phyloP scores from a whole-genome alignment of 2,797 vertebrate genomes.

The Myotis myotis region DNA sequence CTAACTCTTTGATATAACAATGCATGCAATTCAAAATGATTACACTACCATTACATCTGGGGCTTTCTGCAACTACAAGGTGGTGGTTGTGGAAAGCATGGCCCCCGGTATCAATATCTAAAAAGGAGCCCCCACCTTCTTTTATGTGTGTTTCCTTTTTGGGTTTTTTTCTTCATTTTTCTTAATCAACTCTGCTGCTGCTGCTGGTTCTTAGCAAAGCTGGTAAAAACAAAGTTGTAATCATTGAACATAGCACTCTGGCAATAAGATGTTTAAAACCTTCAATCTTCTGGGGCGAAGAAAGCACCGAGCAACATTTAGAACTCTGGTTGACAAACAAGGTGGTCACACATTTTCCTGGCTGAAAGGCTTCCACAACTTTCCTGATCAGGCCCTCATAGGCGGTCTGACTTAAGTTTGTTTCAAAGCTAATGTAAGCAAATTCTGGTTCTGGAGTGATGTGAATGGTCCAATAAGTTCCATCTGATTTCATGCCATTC shows the following conservation, averaged over 20 bases:
- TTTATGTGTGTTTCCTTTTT: slow-evolving; percentile 89
- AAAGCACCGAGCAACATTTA: slow-evolving; percentile 96
- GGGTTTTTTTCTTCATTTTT: slow-evolving; percentile 93
- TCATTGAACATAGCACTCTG: slow-evolving; percentile 98
- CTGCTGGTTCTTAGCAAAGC: slow-evolving; percentile 93
- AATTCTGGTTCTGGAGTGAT: slow-evolving; percentile 99
- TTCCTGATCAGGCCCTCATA: slow-evolving; percentile 92
- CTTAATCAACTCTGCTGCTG: slow-evolving; percentile 96
- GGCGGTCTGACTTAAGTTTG: slow-evolving; percentile 96
- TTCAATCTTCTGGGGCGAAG: slow-evolving; percentile 95
- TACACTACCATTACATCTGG: too few relatives aligned
- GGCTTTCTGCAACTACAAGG: slow-evolving; percentile 67
- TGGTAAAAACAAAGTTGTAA: slow-evolving; percentile 96
- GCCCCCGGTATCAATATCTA: slow-evolving; percentile 83
- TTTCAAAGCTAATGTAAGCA: slow-evolving; percentile 99
- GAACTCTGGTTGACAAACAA: slow-evolving; percentile 99
- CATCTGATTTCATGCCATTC: slow-evolving; percentile 99
- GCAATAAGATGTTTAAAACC: slow-evolving; percentile 95
- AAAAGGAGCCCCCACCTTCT: too few relatives aligned
- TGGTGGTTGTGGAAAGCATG: slow-evolving; percentile 84
- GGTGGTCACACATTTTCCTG: slow-evolving; percentile 97
- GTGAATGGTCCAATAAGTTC: slow-evolving; percentile 99
- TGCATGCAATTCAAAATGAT: too few relatives aligned
- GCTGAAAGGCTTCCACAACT: slow-evolving; percentile 97
- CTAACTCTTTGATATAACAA: too few relatives aligned